Evolutionary conservation across 2,888 invertebrate genomes (phyloP), one percentile per base, ranked within the genome.

Genomic region (Stratiomys singularior): DNA sequence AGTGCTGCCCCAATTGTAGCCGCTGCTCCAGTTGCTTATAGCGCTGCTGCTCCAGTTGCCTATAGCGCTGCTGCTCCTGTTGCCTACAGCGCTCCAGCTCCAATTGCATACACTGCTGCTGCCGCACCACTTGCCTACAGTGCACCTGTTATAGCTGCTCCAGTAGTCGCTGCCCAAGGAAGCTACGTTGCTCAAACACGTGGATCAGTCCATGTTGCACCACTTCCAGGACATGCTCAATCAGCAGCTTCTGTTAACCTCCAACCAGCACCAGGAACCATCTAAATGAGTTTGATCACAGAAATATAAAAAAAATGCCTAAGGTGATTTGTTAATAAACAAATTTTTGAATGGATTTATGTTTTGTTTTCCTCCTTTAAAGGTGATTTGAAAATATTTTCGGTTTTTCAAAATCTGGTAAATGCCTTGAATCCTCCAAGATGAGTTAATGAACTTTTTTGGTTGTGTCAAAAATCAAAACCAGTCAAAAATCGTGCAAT

Each of bases 171-270:
- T 5, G 63, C 63, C 23, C 58, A 74, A 60, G 74, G 74, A 13
- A 74, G 37, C 23, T 74, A 74, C 21, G 87, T 87, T 56, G 87
- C 88, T 72, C 87, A 87, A 52, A 88, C 85, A 67, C 85, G 86
- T 79, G 88, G 88, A 77, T 84, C 88, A 25, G 80, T 87, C 4
- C 88, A 88, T 80, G 84, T 85, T 47, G 88, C 88, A 69, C 87
- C 87, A 21, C 83, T 87, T 58, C 87, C 88, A 56, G 86, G 87
- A 82, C 88, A 88, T 81, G 60, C 56, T 25, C 74, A 76, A 37
- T 80, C 80, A 66, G 80, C 78, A n/a, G 64, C 79, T 66, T 78
- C 74, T 30, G 58, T 74, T 58, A 74, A 74, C 23, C 60, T 74
- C 37, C 60, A 74, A 74, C 74, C 74, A 21, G 74, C 74, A 74